Evolutionary conservation across 1,140 invertebrate species (phyloP).

Genomic region (Sitophilus oryzae): DNA sequence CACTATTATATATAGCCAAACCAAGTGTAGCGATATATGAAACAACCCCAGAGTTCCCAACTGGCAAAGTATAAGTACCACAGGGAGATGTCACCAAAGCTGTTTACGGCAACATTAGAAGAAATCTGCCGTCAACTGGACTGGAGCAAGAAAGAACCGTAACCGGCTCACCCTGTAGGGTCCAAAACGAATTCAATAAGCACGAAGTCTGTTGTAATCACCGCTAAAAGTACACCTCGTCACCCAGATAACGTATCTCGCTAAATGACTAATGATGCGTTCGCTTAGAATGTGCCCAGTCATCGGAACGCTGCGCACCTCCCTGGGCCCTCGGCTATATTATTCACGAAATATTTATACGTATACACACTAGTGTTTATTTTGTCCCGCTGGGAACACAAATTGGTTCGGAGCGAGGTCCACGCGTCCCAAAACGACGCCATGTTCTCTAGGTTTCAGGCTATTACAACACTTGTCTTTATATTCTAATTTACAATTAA

Average conservation of each 20-base stretch:
- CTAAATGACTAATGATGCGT: conserved; percentile 41
- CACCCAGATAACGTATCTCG: conserved; percentile 39
- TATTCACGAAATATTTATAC: too few relatives aligned
- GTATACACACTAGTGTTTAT: conserved; percentile 54
- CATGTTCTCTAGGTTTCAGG: background rate
- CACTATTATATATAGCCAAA: too few relatives aligned
- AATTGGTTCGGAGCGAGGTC: conserved; percentile 52
- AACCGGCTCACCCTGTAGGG: background rate
- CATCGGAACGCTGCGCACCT: conserved; percentile 57
- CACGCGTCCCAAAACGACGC: conserved; percentile 29
- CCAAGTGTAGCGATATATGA: too few relatives aligned
- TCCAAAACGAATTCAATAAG: conserved; percentile 25
- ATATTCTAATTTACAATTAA: too few relatives aligned
- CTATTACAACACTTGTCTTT: too few relatives aligned
- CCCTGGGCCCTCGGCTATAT: too few relatives aligned
- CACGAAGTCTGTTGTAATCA: conserved; percentile 33
- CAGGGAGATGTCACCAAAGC: too few relatives aligned
- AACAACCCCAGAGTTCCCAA: too few relatives aligned
- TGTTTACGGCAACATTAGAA: too few relatives aligned
- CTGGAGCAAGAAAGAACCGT: too few relatives aligned
- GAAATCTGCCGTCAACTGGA: too few relatives aligned
- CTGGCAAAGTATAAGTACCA: too few relatives aligned
- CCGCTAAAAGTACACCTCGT: conserved; percentile 39
- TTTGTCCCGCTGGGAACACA: conserved; percentile 58
- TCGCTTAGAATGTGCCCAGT: conserved; percentile 52